These are phyloP conservation scores for Yponomeuta evonymella DNA, from an alignment of 2,888 invertebrate genomes.

Conservation along the genomic window DNA sequence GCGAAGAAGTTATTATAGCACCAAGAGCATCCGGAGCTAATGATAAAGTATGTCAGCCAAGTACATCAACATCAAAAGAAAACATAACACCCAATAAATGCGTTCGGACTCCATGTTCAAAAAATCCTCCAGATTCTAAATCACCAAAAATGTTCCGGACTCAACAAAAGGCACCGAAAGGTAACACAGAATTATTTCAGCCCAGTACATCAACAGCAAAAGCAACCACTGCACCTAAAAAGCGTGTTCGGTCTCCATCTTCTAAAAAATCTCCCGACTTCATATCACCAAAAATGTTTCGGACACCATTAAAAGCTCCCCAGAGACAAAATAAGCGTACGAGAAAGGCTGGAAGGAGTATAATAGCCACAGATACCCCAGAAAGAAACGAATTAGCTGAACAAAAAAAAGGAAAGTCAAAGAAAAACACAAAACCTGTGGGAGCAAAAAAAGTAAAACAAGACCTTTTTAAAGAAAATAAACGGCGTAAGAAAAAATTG, in stretches of 20 bases:
- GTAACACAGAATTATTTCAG: not conserved
- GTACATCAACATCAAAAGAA: not conserved
- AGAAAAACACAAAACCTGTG: not conserved
- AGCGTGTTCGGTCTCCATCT: not conserved
- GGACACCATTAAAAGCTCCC: slow-evolving; percentile 11
- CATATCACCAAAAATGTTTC: slow-evolving; percentile 1
- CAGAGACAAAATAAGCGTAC: slow-evolving; percentile 12
- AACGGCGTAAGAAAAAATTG: no score
- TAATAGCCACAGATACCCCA: slow-evolving; percentile 21
- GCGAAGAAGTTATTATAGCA: not conserved
- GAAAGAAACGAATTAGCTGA: slow-evolving; percentile 12
- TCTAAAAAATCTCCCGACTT: not conserved
- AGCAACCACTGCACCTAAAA: not conserved
- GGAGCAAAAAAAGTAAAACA: no score
- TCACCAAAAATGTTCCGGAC: not conserved
- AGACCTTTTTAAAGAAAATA: no score
- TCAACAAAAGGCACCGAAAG: not conserved
- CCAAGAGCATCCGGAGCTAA: not conserved
- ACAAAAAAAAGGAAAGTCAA: slow-evolving; percentile 2
- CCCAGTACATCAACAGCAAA: not conserved
- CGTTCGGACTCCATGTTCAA: not conserved
- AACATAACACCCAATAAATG: not conserved
- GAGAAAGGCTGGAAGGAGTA: slow-evolving; percentile 18
- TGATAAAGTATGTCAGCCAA: not conserved
- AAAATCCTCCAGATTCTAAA: not conserved